Percentiles rank a stretch among this genome's conserved stretches.
Evolutionary conservation across 2,797 vertebrate genomes (phyloP).

Genomic region (Rhodeus uyekii): DNA sequence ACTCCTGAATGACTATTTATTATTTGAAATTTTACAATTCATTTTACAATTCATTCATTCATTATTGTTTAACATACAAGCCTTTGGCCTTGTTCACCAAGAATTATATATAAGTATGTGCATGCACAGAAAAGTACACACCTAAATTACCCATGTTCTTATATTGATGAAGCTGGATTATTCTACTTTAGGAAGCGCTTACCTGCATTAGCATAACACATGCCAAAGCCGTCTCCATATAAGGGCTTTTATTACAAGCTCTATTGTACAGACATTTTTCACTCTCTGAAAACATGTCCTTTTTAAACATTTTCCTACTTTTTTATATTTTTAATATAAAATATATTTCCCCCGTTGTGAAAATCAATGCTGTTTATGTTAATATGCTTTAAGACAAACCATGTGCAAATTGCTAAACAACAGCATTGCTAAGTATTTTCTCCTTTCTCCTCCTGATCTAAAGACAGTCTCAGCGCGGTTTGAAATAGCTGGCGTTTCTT

Average conservation of each 20-base stretch:
- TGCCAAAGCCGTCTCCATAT: not conserved
- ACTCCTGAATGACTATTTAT: slow-evolving; percentile 12
- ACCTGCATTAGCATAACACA: not conserved
- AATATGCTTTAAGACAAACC: too few relatives aligned
- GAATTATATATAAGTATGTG: not conserved
- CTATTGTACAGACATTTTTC: not conserved
- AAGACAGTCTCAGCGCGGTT: too few relatives aligned
- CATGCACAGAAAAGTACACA: not conserved
- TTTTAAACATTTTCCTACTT: not conserved
- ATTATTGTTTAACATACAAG: slow-evolving; percentile 20
- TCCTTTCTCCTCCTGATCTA: too few relatives aligned
- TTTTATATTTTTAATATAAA: not conserved
- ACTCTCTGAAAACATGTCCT: not conserved
- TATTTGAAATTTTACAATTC: slow-evolving; percentile 16
- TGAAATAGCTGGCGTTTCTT: too few relatives aligned
- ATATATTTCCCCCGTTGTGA: too few relatives aligned
- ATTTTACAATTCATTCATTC: not conserved
- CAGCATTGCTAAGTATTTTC: too few relatives aligned
- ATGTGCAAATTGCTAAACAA: too few relatives aligned
- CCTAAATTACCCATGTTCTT: not conserved
- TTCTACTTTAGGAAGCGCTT: not conserved
- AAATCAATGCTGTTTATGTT: too few relatives aligned
- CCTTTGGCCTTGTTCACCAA: not conserved
- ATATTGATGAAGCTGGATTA: not conserved
- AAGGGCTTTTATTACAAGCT: not conserved